These are phyloP conservation scores for Sylvietta virens DNA, from an alignment of 2,113 vertebrate genomes.

Conservation along the genomic window DNA sequence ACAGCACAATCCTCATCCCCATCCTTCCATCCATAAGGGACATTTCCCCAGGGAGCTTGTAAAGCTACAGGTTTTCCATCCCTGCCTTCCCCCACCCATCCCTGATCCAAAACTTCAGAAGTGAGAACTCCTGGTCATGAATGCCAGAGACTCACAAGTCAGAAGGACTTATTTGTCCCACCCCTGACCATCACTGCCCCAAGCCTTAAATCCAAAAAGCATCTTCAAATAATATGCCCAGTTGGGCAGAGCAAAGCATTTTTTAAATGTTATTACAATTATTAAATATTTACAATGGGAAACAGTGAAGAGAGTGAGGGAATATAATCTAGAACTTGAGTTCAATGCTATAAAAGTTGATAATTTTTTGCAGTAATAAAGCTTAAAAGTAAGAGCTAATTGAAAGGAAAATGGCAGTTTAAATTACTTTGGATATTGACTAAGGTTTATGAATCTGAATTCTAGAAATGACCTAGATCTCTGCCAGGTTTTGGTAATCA, in stretches of 20 bases:
- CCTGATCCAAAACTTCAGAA: not conserved
- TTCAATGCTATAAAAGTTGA: not conserved
- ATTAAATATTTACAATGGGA: not conserved
- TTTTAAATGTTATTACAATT: not conserved
- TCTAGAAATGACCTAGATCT: not conserved
- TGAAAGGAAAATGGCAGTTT: not conserved
- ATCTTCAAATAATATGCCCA: not conserved
- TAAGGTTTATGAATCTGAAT: not conserved
- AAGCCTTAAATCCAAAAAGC: not conserved
- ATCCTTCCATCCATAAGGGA: not conserved
- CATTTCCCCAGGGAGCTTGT: not conserved
- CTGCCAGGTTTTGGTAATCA: not conserved
- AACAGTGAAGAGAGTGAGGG: not conserved
- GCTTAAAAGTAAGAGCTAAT: not conserved
- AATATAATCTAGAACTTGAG: not conserved
- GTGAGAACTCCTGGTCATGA: not conserved
- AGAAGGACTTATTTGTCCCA: not conserved
- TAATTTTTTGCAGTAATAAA: not conserved
- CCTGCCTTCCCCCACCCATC: rapidly evolving
- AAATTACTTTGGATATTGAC: not conserved
- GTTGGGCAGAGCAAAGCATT: not conserved
- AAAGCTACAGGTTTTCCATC: not conserved
- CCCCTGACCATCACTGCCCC: not conserved
- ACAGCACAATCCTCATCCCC: not conserved
- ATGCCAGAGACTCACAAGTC: not conserved